Evolutionary conservation across 2,797 vertebrate species (phyloP).

Genomic region (Bradypodion pumilum): DNA sequence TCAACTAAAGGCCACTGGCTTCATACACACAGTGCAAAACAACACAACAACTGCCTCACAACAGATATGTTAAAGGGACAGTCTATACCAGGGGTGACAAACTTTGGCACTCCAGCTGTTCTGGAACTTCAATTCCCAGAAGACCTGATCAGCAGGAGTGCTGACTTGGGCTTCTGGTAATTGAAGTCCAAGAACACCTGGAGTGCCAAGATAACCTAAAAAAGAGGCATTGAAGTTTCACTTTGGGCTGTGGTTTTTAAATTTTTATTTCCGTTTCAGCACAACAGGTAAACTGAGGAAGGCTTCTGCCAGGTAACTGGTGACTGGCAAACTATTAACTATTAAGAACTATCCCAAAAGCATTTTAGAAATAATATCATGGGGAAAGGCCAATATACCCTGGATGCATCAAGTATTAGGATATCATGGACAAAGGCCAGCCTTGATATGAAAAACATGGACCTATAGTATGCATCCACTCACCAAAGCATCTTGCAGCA

Average conservation of each 20-base stretch:
- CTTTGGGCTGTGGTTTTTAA: background rate
- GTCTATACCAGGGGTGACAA: too few relatives aligned
- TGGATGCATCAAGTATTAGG: background rate
- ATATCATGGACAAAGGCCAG: background rate
- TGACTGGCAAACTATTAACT: background rate
- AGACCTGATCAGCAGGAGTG: too few relatives aligned
- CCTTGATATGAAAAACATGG: background rate
- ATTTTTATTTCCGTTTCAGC: background rate
- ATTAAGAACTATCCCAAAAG: background rate
- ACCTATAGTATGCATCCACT: background rate
- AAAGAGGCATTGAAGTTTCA: background rate
- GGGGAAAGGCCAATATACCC: background rate
- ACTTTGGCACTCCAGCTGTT: too few relatives aligned
- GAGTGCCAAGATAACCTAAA: too few relatives aligned
- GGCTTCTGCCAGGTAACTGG: background rate
- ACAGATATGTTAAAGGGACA: background rate
- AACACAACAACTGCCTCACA: background rate
- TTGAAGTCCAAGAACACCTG: too few relatives aligned
- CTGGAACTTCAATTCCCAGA: too few relatives aligned
- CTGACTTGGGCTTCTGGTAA: too few relatives aligned
- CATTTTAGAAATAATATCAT: background rate
- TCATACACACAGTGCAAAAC: background rate
- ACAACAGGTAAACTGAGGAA: background rate
- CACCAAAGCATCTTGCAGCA: too few relatives aligned
- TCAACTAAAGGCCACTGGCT: background rate